Evolutionary conservation across 1,140 invertebrate genomes (phyloP).

Genomic region (Drosophila bifasciata): DNA sequence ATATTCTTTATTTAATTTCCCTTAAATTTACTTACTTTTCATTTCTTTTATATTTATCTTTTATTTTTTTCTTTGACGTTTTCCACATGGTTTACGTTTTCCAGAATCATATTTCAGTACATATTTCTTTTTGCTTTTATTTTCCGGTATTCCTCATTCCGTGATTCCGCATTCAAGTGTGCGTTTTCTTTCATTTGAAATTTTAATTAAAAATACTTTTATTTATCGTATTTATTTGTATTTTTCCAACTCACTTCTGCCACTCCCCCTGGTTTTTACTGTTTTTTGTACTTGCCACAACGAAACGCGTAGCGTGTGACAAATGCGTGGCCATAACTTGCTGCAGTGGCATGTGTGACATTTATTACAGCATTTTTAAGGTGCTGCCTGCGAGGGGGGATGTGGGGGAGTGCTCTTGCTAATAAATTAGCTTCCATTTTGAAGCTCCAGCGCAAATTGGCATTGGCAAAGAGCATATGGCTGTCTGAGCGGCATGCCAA

Average conservation of each 20-base stretch:
- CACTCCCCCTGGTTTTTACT: not conserved
- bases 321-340: conserved; percentile 77
- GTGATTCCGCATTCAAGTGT: conserved; percentile 13
- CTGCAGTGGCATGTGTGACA: conserved; percentile 69
- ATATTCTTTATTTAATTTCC: not conserved
- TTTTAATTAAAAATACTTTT: conserved; percentile 80
- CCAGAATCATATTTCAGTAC: conserved; percentile 12
- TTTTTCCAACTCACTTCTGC: conserved; percentile 9
- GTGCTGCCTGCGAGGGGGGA: conserved; percentile 40
- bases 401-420: conserved; percentile 35
- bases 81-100: too few relatives aligned
- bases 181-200: conserved; percentile 41
- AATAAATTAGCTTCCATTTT: conserved; percentile 78
- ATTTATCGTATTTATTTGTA: conserved; percentile 74
- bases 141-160: too few relatives aligned
- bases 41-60: not conserved
- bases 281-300: conserved; percentile 44
- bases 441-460: conserved; percentile 61
- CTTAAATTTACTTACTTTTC: not conserved
- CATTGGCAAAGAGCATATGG: conserved; percentile 43
- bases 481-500: conserved; percentile 19
- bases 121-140: not conserved
- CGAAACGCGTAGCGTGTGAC: conserved; percentile 61
- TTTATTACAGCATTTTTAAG: conserved; percentile 78
- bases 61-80: too few relatives aligned